A percentile compares a stretch with the other conserved stretches of the same genome.
Evolutionary conservation across 2,888 invertebrate genomes (phyloP).

Genomic region (Andrena fulva): DNA sequence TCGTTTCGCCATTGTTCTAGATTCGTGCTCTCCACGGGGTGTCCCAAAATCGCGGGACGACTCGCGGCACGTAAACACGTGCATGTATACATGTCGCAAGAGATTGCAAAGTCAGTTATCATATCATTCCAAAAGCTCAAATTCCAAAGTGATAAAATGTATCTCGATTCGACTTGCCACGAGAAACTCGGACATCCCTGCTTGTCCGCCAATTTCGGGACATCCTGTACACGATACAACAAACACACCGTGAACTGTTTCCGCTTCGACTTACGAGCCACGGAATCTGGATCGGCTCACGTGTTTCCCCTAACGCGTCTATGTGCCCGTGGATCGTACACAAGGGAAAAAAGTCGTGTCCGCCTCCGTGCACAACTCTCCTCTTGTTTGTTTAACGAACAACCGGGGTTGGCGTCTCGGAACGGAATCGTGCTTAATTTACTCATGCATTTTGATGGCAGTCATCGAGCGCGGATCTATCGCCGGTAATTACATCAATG

Average conservation of each 20-base stretch:
- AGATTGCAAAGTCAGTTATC: too few relatives aligned
- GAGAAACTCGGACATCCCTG: too few relatives aligned
- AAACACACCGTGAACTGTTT: constrained; percentile 45
- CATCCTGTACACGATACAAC: constrained; percentile 6
- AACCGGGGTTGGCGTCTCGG: too few relatives aligned
- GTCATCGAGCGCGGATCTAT: neutral
- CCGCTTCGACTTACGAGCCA: constrained; percentile 46
- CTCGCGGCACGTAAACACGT: too few relatives aligned
- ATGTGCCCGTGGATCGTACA: neutral
- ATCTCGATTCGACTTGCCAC: too few relatives aligned
- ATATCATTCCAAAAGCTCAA: too few relatives aligned
- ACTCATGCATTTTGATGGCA: neutral
- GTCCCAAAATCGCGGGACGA: too few relatives aligned
- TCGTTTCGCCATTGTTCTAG: constrained; percentile 59
- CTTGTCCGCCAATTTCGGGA: too few relatives aligned
- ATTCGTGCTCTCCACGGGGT: constrained; percentile 42
- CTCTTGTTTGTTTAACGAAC: neutral
- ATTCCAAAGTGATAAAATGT: too few relatives aligned
- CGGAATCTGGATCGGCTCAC: constrained; percentile 42
- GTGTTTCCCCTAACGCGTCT: neutral
- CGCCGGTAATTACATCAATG: constrained; percentile 17
- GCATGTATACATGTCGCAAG: too few relatives aligned
- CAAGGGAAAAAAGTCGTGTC: neutral
- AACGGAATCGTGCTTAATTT: neutral
- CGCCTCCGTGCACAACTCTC: neutral